These are phyloP conservation scores for Diabrotica virgifera DNA, from an alignment of 1,140 invertebrate species.

Conservation along the genomic window DNA sequence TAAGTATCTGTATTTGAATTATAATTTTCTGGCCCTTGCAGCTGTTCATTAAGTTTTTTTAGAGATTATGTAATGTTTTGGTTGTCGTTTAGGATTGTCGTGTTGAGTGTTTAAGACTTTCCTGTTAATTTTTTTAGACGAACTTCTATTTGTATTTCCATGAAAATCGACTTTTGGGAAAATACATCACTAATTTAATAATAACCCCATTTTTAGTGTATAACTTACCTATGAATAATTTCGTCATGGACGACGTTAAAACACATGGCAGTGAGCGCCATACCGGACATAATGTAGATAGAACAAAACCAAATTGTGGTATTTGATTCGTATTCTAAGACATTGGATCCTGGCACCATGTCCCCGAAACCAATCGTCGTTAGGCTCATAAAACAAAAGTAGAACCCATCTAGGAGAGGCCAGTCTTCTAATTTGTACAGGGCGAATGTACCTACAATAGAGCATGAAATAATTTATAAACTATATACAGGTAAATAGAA, in stretches of 20 bases:
- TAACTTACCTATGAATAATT: constrained; percentile 63
- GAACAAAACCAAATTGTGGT: constrained; percentile 86
- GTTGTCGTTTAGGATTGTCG: no score
- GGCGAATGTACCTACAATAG: constrained; percentile 70
- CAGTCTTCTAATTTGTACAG: constrained; percentile 83
- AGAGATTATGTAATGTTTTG: no score
- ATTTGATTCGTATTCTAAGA: constrained; percentile 59
- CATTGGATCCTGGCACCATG: constrained; percentile 76
- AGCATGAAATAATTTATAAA: no score
- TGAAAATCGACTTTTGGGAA: neutral
- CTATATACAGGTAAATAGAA: no score
- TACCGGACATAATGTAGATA: constrained; percentile 91
- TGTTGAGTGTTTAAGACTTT: no score
- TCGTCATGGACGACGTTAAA: constrained; percentile 97
- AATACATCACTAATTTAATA: neutral
- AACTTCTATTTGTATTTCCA: no score
- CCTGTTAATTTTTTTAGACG: no score
- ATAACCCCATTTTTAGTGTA: neutral
- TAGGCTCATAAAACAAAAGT: constrained; percentile 92
- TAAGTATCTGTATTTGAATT: no score
- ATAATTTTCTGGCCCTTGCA: no score
- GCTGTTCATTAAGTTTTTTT: no score
- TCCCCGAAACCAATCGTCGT: constrained; percentile 92
- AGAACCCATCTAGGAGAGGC: constrained; percentile 86
- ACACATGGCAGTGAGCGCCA: constrained; percentile 85